Conservation (phyloP, 2,797 vertebrate species). For the Apogon talboti region DNA sequence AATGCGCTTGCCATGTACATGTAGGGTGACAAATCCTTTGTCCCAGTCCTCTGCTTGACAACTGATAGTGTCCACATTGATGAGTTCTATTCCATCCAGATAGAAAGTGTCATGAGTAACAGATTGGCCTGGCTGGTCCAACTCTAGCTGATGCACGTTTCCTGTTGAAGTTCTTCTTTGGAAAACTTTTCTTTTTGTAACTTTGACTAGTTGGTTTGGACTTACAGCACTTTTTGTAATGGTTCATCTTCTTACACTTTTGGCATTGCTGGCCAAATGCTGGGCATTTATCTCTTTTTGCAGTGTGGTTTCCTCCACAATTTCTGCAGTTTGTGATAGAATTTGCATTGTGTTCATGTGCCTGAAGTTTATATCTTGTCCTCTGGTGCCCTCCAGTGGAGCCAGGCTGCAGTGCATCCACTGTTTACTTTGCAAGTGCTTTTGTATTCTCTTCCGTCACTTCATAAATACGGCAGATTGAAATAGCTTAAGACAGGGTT, state of each 20-base stretch:
- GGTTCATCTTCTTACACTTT: not conserved
- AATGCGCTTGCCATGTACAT: not conserved
- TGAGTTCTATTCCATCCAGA: no score
- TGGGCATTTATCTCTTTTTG: not conserved
- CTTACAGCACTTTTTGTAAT: not conserved
- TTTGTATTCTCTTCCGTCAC: conserved; percentile 14
- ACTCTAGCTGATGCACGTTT: no score
- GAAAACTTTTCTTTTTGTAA: no score
- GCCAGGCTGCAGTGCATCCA: not conserved
- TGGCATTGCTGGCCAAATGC: conserved; percentile 19
- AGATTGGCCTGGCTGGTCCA: no score
- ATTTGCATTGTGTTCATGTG: not conserved
- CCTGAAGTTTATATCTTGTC: no score
- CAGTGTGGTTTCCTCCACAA: conserved; percentile 1
- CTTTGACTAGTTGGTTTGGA: not conserved
- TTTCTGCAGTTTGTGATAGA: not conserved
- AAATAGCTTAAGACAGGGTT: conserved; percentile 13
- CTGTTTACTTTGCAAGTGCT: not conserved
- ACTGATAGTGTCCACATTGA: no score
- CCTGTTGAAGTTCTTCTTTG: no score
- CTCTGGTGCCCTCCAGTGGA: no score
- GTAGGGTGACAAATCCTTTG: not conserved
- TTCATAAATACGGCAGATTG: conserved; percentile 29
- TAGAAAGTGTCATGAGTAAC: no score
- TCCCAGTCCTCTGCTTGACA: no score